Evolutionary conservation across 2,888 invertebrate genomes (phyloP).

Genomic region (Torymus tubicola): DNA sequence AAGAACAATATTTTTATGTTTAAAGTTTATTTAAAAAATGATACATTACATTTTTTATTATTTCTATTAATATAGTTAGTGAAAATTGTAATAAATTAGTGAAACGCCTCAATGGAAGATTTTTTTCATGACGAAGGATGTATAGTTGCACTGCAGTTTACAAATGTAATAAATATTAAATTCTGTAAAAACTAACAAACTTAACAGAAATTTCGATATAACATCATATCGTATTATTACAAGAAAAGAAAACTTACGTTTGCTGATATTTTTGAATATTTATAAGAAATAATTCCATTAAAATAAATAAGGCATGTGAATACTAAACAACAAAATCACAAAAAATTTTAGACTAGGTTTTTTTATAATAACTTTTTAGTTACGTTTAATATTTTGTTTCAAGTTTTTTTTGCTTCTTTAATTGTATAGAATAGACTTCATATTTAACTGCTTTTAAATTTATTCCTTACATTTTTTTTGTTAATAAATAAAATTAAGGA

Average conservation of each 20-base stretch:
- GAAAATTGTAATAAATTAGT: constrained; percentile 67
- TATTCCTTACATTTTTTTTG: constrained; percentile 17
- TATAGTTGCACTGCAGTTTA: constrained; percentile 5
- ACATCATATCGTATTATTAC: constrained; percentile 28
- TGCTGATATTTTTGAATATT: background rate
- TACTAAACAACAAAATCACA: constrained; percentile 50
- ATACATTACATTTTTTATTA: constrained; percentile 34
- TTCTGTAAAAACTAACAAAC: constrained; percentile 42
- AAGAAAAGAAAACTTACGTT: constrained; percentile 19
- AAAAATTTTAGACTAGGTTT: constrained; percentile 55
- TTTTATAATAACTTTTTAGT: constrained; percentile 43
- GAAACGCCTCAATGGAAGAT: constrained; percentile 55
- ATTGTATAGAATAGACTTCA: background rate
- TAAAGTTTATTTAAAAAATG: constrained; percentile 46
- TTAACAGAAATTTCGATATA: constrained; percentile 34
- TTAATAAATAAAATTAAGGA: constrained; percentile 22
- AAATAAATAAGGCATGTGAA: constrained; percentile 49
- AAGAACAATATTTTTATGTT: constrained; percentile 20
- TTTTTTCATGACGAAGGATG: constrained; percentile 51
- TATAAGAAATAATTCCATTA: constrained; percentile 22
- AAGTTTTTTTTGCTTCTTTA: constrained; percentile 17
- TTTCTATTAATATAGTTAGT: constrained; percentile 61
- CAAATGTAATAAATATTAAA: constrained; percentile 42
- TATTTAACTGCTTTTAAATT: constrained; percentile 7
- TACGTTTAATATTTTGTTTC: constrained; percentile 12